Evolutionary conservation across 2,888 invertebrate species (phyloP).

Genomic region (Brenthis ino): DNA sequence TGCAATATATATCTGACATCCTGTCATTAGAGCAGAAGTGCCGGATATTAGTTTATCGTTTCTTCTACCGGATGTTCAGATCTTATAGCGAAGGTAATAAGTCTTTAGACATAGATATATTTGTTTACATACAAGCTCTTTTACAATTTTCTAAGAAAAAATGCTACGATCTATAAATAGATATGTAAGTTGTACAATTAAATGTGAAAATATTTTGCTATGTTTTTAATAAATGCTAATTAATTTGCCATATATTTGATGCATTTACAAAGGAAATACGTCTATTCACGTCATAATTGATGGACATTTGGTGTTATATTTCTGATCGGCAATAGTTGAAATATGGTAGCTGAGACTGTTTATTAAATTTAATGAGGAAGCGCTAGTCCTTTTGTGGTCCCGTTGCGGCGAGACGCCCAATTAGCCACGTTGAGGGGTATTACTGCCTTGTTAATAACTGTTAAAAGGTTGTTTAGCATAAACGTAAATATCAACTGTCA

Average conservation of each 20-base stretch:
- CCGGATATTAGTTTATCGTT: slow-evolving; percentile 37
- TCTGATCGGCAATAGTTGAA: slow-evolving; percentile 56
- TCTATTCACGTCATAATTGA: slow-evolving; percentile 22
- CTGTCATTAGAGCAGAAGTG: slow-evolving; percentile 29
- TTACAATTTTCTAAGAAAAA: background rate
- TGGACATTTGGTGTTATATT: slow-evolving; percentile 60
- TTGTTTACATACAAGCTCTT: background rate
- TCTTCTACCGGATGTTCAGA: slow-evolving; percentile 8
- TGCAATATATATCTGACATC: slow-evolving; percentile 30
- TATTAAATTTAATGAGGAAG: slow-evolving; percentile 70
- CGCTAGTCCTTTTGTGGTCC: slow-evolving; percentile 53
- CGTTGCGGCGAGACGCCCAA: slow-evolving; percentile 62
- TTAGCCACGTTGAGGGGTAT: slow-evolving; percentile 49
- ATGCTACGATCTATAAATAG: too few relatives aligned
- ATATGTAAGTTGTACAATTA: too few relatives aligned
- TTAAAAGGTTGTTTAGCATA: slow-evolving; percentile 35
- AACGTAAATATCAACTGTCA: slow-evolving; percentile 22
- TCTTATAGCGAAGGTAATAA: background rate
- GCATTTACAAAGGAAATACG: slow-evolving; percentile 2
- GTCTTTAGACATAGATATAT: background rate
- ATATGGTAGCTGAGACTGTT: slow-evolving; percentile 54
- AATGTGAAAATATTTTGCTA: too few relatives aligned
- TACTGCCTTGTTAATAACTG: slow-evolving; percentile 34
- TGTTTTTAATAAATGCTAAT: background rate
- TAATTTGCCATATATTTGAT: slow-evolving; percentile 2